Conservation (phyloP, 2,113 vertebrate species). For the Sturnira hondurensis region DNA sequence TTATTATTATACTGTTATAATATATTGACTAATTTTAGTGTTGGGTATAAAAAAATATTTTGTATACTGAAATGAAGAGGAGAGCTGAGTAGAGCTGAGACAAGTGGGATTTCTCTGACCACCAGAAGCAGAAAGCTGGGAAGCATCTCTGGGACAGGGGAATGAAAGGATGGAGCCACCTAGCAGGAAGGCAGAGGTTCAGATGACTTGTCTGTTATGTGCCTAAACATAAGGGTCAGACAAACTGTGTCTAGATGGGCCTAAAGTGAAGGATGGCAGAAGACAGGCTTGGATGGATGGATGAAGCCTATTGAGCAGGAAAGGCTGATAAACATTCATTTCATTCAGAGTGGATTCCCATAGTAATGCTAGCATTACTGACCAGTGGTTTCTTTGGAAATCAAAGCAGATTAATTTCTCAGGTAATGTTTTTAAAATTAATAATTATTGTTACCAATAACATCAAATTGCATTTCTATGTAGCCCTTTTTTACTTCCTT, state of each 20-base stretch:
- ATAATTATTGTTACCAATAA: background rate
- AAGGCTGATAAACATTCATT: background rate
- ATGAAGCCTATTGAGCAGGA: background rate
- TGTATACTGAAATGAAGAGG: background rate
- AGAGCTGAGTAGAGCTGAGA: background rate
- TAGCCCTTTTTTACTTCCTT: background rate
- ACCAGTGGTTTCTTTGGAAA: background rate
- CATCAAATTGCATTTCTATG: background rate
- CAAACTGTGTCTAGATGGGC: background rate
- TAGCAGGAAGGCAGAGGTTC: background rate
- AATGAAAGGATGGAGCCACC: no score
- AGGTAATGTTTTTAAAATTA: background rate
- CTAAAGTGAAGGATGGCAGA: background rate
- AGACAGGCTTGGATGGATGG: background rate
- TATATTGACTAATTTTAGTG: background rate
- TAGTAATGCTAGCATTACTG: background rate
- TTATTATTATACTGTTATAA: background rate
- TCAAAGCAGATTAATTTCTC: background rate
- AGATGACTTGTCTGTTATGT: rapidly evolving
- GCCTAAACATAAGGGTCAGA: background rate
- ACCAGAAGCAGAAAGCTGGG: background rate
- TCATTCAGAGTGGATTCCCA: background rate
- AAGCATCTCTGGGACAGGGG: rapidly evolving
- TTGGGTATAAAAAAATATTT: background rate
- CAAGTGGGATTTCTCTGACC: background rate